These are phyloP conservation scores for Notarius quadriscutis DNA, from an alignment of 2,113 vertebrate species.

Conservation along the genomic window DNA sequence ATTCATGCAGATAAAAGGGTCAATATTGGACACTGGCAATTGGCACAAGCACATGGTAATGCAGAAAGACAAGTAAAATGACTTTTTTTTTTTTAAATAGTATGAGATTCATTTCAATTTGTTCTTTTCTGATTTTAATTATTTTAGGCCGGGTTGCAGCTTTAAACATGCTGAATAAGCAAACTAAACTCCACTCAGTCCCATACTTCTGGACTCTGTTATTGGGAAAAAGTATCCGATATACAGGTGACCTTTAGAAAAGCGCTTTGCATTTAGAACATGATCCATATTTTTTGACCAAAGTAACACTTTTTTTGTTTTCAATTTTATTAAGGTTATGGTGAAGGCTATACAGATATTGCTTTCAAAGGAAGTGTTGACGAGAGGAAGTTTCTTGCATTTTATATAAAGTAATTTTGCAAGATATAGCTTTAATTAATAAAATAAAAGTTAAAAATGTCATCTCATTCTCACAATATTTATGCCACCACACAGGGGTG, in stretches of 20 bases:
- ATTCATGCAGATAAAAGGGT: conserved; percentile 65
- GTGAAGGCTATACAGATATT: conserved; percentile 80
- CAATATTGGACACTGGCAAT: conserved; percentile 83
- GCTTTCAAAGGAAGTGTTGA: conserved; percentile 81
- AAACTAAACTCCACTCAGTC: conserved; percentile 69
- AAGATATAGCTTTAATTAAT: not conserved
- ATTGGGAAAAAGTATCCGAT: conserved; percentile 79
- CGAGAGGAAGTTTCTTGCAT: conserved; percentile 80
- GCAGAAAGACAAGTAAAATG: not conserved
- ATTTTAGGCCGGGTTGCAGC: conserved; percentile 79
- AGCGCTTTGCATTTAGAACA: not conserved
- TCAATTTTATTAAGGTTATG: conserved; percentile 71
- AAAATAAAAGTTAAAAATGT: not conserved
- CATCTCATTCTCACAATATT: not conserved
- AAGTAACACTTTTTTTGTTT: not conserved
- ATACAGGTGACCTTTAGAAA: conserved; percentile 69
- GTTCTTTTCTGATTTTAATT: not conserved
- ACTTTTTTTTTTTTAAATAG: not conserved
- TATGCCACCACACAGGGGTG: conserved; percentile 66
- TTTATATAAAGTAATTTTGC: conserved; percentile 81
- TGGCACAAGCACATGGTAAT: conserved; percentile 84
- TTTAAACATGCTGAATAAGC: conserved; percentile 79
- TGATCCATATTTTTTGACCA: not conserved
- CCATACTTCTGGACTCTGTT: conserved; percentile 87
- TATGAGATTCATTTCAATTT: not conserved